phyloP scores from a whole-genome alignment of 1,140 invertebrate species.

The Metopolophium dirhodum region DNA sequence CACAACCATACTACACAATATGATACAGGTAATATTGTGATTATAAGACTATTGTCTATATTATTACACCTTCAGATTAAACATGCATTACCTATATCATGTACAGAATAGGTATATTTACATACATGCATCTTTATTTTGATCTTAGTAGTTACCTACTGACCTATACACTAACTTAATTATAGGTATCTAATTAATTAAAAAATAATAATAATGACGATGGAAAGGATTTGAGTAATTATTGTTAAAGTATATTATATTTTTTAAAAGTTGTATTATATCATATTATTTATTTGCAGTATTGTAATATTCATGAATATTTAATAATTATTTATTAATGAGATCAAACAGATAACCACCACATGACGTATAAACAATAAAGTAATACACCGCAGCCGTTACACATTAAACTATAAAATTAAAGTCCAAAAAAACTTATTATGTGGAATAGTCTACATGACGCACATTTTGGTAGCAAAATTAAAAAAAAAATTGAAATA shows the following conservation, averaged over 20 bases:
- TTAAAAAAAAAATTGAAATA: not conserved
- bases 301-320: too few species aligned
- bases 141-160: not conserved
- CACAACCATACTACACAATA: too few species aligned
- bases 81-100: not conserved
- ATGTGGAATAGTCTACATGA: not conserved
- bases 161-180: not conserved
- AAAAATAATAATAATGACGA: not conserved
- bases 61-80: not conserved
- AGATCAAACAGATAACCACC: too few species aligned
- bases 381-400: too few species aligned
- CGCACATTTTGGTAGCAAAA: not conserved
- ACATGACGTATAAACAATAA: too few species aligned
- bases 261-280: not conserved
- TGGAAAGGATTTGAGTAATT: not conserved
- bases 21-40: too few species aligned
- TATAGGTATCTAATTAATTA: too few species aligned
- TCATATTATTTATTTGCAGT: too few species aligned
- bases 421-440: not conserved
- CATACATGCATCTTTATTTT: not conserved
- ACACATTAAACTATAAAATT: not conserved
- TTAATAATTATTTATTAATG: too few species aligned
- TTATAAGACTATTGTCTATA: too few species aligned
- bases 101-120: not conserved
- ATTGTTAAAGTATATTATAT: not conserved